Conservation (phyloP, 2,888 invertebrate species). For the Lepidocyrtoides sp. region DNA sequence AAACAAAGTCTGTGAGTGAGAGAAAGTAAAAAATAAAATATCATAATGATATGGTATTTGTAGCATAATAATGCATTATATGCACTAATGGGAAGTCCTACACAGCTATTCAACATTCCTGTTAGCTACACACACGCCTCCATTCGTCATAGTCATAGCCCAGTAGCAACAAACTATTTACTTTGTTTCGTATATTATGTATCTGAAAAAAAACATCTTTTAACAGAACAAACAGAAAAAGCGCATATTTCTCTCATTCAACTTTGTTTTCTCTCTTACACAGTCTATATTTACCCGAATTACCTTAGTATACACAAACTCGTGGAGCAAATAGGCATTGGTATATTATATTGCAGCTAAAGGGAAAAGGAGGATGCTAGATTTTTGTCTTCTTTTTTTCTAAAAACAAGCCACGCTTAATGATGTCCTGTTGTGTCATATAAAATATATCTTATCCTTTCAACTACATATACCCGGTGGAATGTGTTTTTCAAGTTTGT, state of each 20-base stretch:
- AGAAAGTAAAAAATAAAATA: slow-evolving; percentile 47
- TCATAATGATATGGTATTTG: not conserved
- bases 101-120: not conserved
- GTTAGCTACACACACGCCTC: slow-evolving; percentile 31
- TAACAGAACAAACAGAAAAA: slow-evolving; percentile 5
- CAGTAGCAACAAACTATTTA: slow-evolving; percentile 34
- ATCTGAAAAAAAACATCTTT: not conserved
- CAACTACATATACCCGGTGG: not conserved
- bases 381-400: not conserved
- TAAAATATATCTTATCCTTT: not conserved
- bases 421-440: slow-evolving; percentile 31
- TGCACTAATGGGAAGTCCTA: not conserved
- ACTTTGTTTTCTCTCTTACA: not conserved
- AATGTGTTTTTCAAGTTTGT: slow-evolving; percentile 75
- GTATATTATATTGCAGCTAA: not conserved
- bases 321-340: not conserved
- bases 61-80: slow-evolving; percentile 4
- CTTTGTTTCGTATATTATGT: not conserved
- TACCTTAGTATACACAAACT: not conserved
- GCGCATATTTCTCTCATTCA: slow-evolving; percentile 21
- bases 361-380: not conserved
- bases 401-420: slow-evolving; percentile 30
- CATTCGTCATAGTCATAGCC: slow-evolving; percentile 56
- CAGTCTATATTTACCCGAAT: not conserved
- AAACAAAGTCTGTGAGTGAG: not conserved